These are phyloP conservation scores for Myotis brandtii DNA, from an alignment of 2,113 vertebrate species.

Conservation along the genomic window DNA sequence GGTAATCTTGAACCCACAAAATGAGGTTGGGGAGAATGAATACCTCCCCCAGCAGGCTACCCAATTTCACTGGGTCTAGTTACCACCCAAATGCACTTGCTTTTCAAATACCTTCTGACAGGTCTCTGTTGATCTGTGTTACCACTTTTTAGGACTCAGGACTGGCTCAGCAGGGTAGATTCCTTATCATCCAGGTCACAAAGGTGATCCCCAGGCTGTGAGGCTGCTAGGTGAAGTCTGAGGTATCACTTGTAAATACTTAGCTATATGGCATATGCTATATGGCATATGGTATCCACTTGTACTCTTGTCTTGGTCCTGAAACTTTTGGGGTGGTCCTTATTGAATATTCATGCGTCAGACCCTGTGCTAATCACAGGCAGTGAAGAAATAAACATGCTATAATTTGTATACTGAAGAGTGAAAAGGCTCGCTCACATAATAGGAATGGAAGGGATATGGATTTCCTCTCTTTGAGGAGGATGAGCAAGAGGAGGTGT, in stretches of 20 bases:
- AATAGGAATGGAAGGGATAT: neutral
- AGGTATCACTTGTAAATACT: neutral
- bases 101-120: neutral
- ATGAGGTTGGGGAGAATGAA: neutral
- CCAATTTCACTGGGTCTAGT: neutral
- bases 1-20: neutral
- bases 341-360: neutral
- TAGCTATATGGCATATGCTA: neutral
- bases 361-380: neutral
- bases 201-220: no score
- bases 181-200: neutral
- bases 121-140: neutral
- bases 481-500: neutral
- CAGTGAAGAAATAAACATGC: neutral
- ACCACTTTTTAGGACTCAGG: neutral
- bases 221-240: neutral
- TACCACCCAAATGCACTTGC: neutral
- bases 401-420: neutral
- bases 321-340: neutral
- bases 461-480: neutral
- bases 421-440: no score
- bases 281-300: neutral
- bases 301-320: neutral
- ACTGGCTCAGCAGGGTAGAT: accelerated
- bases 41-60: neutral